Evolutionary conservation across 2,888 invertebrate species (phyloP).

Genomic region (Syritta pipiens): DNA sequence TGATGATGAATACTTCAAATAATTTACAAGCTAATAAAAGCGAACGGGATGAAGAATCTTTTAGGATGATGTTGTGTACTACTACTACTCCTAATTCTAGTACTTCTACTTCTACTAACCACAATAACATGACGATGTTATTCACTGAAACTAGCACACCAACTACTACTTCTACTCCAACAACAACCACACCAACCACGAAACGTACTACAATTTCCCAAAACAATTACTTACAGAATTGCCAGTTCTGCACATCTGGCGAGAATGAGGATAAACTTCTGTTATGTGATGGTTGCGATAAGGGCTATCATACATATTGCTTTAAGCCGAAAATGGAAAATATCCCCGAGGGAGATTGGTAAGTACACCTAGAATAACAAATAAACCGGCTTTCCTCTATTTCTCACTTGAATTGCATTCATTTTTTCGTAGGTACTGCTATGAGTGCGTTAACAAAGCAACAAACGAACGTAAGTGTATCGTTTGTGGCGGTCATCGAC

Average conservation of each 20-base stretch:
- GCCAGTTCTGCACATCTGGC: slow-evolving; percentile 97
- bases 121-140: slow-evolving; percentile 66
- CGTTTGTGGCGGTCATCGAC: slow-evolving; percentile 90
- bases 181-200: slow-evolving; percentile 74
- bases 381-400: neutral
- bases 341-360: slow-evolving; percentile 99
- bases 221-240: slow-evolving; percentile 86
- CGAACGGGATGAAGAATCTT: slow-evolving; percentile 11
- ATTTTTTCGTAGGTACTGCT: slow-evolving; percentile 88
- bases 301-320: slow-evolving; percentile 99
- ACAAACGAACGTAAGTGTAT: slow-evolving; percentile 96
- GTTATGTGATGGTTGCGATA: slow-evolving; percentile 98
- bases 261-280: slow-evolving; percentile 97
- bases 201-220: slow-evolving; percentile 74
- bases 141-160: slow-evolving; percentile 67
- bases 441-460: slow-evolving; percentile 95
- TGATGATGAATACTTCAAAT: slow-evolving; percentile 30
- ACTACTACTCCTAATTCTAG: slow-evolving; percentile 59
- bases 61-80: slow-evolving; percentile 66
- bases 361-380: slow-evolving; percentile 74
- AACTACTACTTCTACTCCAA: slow-evolving; percentile 69
- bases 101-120: slow-evolving; percentile 54
- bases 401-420: neutral
- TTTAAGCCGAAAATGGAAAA: slow-evolving; percentile 97
- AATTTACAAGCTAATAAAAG: neutral